Evolutionary conservation across 2,113 vertebrate genomes (phyloP).

Genomic region (Poeciliopsis retropinna): DNA sequence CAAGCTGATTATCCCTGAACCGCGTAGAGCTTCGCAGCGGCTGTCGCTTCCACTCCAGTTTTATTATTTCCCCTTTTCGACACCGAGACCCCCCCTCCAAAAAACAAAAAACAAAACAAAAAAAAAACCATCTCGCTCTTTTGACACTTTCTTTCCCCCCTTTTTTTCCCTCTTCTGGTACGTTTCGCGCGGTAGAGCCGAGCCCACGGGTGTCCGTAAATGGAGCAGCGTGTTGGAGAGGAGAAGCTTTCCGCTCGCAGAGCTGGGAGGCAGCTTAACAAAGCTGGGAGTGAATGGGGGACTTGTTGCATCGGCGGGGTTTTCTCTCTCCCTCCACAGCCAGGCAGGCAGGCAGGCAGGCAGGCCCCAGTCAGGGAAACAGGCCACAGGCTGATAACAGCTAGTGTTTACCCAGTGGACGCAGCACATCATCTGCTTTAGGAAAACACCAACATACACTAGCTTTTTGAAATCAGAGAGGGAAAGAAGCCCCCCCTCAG

Average conservation of each 20-base stretch:
- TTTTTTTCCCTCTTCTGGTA: background rate
- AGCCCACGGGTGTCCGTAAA: background rate
- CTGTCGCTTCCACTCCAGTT: conserved; percentile 57
- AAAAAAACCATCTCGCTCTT: conserved; percentile 12
- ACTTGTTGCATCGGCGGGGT: conserved; percentile 86
- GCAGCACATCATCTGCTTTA: conserved; percentile 20
- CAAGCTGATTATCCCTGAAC: conserved; percentile 10
- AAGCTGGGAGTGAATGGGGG: conserved; percentile 89
- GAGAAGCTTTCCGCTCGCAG: conserved; percentile 15
- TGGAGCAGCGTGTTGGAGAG: background rate
- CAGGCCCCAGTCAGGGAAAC: conserved; percentile 64
- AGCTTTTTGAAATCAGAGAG: background rate
- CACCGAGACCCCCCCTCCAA: conserved; percentile 3
- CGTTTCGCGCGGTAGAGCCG: background rate
- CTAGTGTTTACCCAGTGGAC: conserved; percentile 50
- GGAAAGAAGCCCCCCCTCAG: background rate
- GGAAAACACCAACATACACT: background rate
- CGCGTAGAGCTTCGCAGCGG: conserved; percentile 17
- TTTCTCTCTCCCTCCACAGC: conserved; percentile 30
- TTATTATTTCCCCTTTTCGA: conserved; percentile 19
- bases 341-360: conserved; percentile 44
- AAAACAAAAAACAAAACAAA: too few relatives aligned
- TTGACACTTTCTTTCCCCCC: background rate
- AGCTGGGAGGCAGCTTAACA: conserved; percentile 79
- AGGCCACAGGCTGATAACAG: conserved; percentile 60